Percentiles rank a stretch among this genome's conserved stretches.
Evolutionary conservation across 1,140 invertebrate genomes (phyloP).

Genomic region (Drosophila nikananu): DNA sequence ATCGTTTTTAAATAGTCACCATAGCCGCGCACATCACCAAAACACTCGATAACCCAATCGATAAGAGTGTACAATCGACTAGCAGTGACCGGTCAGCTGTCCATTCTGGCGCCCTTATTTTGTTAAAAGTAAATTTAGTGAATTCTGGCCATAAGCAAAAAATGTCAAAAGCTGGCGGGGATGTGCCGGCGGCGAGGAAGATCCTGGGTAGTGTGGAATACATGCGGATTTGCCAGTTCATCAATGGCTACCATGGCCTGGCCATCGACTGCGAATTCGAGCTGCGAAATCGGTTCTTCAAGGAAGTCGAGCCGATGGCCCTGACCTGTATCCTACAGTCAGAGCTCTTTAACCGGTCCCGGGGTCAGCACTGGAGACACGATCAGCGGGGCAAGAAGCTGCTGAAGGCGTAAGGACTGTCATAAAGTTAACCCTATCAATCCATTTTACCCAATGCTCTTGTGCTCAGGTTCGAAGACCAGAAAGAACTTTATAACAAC

Average conservation of each 20-base stretch:
- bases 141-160: slow-evolving; percentile 16
- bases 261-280: slow-evolving; percentile 84
- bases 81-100: slow-evolving; percentile 34
- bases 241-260: slow-evolving; percentile 64
- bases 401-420: slow-evolving; percentile 54
- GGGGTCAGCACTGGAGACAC: slow-evolving; percentile 85
- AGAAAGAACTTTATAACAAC: slow-evolving; percentile 75
- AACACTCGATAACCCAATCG: slow-evolving; percentile 1
- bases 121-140: slow-evolving; percentile 7
- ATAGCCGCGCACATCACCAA: background rate
- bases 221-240: slow-evolving; percentile 64
- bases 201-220: slow-evolving; percentile 58
- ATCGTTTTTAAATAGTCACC: background rate
- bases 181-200: slow-evolving; percentile 33
- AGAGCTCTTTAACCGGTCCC: slow-evolving; percentile 72
- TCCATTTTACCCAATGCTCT: background rate
- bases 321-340: slow-evolving; percentile 87
- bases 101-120: slow-evolving; percentile 26
- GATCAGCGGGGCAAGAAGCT: slow-evolving; percentile 68
- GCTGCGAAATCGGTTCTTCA: slow-evolving; percentile 76
- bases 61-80: background rate
- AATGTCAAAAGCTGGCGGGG: slow-evolving; percentile 28
- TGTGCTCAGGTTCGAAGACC: slow-evolving; percentile 59
- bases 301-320: slow-evolving; percentile 85
- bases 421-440: background rate